Evolutionary conservation across 2,113 vertebrate species (phyloP), one percentile per base, ranked within the genome.

Genomic region (Tenrec ecaudatus): DNA sequence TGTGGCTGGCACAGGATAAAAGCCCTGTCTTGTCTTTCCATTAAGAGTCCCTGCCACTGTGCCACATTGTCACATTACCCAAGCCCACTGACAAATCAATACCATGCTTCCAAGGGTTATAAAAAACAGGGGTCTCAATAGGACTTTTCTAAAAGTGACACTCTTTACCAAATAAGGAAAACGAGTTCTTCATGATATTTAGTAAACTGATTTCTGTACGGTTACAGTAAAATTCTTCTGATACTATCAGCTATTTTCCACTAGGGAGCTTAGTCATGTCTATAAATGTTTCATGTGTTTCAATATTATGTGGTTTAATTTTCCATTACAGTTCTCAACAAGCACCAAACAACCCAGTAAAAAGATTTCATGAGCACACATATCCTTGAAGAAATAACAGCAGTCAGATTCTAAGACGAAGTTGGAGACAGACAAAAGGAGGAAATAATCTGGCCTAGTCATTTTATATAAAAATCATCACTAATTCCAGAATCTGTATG

Each of bases 401-500:
- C n/a, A 77, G 73, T 47, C 20, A 36, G 40, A 2, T 64, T 93
- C 91, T 15, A 75, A 87, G 82, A 88, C 11, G 47, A 53, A 53
- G 47, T 53, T 53, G 47, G 47, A 66, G 5, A 94, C 3, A 60
- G 77, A 90, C 11, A 68, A 73, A n/a, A 85, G 86, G 1, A 79
- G 19, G 31, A 84, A 79, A 82, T 73, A 36, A 33, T 16, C 90
- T 29, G 88, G 53, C 9, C 68, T 91, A 3, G 29, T 82, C 82
- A 64, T 88, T 94, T 82, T 78, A 38, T 31, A n/a, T 31, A 53
- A 15, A 91, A 89, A 86, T 88, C 11, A 57, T 83, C 64, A 86
- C 29, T 69, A 58, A 85, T 89, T 87, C 90, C 33, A 94, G 73
- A 87, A 75, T 66, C 75, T 93, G 60, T 68, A 27, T 53, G 47